Evolutionary conservation across 92 coral and sea anemone species (phyloP).

Genomic region (Porites lobata): DNA sequence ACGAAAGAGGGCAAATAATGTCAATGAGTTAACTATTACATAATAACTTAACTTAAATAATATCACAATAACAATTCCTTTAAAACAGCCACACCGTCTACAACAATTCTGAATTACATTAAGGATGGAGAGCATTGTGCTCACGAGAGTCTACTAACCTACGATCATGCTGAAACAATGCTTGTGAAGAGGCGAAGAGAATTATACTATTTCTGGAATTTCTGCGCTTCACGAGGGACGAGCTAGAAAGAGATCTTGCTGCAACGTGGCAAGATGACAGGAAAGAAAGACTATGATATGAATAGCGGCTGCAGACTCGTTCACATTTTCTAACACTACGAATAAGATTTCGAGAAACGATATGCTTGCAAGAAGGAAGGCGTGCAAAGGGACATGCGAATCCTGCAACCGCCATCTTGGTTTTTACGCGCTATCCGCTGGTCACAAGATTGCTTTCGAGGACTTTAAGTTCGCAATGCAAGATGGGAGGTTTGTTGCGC

Average conservation of each 20-base stretch:
- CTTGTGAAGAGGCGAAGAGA: neutral
- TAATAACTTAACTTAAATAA: no score
- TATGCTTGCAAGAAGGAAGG: neutral
- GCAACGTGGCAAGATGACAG: neutral
- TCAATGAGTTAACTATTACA: no score
- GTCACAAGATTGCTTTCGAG: neutral
- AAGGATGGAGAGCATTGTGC: neutral
- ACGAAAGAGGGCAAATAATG: no score
- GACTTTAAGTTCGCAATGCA: neutral
- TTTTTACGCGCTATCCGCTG: neutral
- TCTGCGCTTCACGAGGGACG: neutral
- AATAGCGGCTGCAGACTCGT: constrained; percentile 17
- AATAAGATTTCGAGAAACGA: neutral
- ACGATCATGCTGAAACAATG: neutral
- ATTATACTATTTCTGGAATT: neutral
- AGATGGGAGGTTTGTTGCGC: constrained; percentile 25
- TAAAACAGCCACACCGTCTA: no score
- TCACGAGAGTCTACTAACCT: neutral
- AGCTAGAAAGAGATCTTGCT: neutral
- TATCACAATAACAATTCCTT: no score
- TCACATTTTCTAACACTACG: neutral
- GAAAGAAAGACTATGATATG: neutral
- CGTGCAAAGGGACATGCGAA: constrained; percentile 16
- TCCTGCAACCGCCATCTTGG: constrained; percentile 36
- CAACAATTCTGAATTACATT: neutral